phyloP scores from a whole-genome alignment of 2,113 vertebrate genomes.

The Macaca mulatta region DNA sequence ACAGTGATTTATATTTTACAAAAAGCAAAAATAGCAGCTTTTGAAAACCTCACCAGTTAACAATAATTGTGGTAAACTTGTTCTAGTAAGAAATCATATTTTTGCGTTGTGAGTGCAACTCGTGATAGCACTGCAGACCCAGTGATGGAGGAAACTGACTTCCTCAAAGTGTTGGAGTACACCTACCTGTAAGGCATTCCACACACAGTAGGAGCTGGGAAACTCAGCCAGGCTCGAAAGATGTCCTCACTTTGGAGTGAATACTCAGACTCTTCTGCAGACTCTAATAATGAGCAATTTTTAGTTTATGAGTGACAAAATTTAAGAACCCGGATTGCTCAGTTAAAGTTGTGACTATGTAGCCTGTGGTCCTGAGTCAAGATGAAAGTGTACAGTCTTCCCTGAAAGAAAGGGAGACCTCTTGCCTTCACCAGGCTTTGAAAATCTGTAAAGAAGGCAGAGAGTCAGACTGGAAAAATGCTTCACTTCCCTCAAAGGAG shows the following conservation, averaged over 20 bases:
- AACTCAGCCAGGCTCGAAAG: neutral
- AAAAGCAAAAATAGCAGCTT: neutral
- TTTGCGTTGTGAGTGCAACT: neutral
- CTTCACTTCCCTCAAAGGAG: constrained; percentile 46
- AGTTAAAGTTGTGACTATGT: constrained; percentile 21
- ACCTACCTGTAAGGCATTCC: neutral
- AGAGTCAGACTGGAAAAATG: constrained; percentile 55
- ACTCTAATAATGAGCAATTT: neutral
- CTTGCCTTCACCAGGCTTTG: constrained; percentile 35
- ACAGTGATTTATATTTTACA: neutral
- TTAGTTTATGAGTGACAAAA: neutral
- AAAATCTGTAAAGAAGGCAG: neutral
- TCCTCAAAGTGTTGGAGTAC: neutral
- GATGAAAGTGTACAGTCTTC: neutral
- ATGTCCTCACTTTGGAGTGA: neutral
- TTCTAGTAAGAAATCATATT: neutral
- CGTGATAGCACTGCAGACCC: neutral
- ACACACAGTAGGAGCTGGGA: neutral
- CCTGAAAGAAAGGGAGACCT: constrained; percentile 7
- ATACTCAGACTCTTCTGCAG: neutral
- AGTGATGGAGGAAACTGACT: neutral
- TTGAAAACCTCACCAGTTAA: neutral
- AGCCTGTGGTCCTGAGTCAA: neutral
- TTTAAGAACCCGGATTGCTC: neutral
- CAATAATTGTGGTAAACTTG: neutral